Evolutionary conservation across 2,113 vertebrate species (phyloP).

Genomic region (Speoplatyrhinus poulsoni): DNA sequence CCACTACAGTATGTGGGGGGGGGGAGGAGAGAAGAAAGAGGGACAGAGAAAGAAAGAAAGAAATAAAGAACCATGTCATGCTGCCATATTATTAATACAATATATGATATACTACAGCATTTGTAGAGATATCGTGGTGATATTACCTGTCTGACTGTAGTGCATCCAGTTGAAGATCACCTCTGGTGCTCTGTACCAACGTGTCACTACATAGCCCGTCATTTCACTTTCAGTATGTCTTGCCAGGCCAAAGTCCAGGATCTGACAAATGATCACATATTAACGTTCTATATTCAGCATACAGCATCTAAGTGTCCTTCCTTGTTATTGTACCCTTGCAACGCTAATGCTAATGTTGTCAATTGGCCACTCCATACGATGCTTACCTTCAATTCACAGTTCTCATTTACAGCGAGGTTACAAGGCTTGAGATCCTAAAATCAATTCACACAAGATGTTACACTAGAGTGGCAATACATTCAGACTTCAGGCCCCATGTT

Average conservation of each 20-base stretch:
- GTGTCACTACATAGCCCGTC: conserved; percentile 84
- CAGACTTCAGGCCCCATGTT: neutral
- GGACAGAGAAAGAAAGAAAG: neutral
- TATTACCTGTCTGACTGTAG: conserved; percentile 80
- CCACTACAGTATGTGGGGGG: conserved; percentile 65
- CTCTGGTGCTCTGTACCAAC: conserved; percentile 84
- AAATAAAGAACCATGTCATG: no score
- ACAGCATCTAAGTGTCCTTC: neutral
- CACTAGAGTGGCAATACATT: neutral
- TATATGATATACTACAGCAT: neutral
- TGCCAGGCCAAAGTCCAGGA: conserved; percentile 84
- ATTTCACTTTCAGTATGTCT: conserved; percentile 81
- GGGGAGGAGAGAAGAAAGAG: neutral
- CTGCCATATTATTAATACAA: neutral
- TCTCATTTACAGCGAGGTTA: conserved; percentile 79
- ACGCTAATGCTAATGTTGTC: neutral
- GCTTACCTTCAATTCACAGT: conserved; percentile 81
- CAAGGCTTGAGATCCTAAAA: conserved; percentile 80
- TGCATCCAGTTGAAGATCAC: conserved; percentile 86
- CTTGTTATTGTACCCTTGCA: neutral
- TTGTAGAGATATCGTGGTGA: neutral
- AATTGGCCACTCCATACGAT: neutral
- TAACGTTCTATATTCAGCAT: neutral
- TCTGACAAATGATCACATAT: conserved; percentile 54
- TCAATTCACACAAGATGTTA: neutral